phyloP scores from a whole-genome alignment of 2,797 vertebrate species.

The Syngnathus rostellatus region DNA sequence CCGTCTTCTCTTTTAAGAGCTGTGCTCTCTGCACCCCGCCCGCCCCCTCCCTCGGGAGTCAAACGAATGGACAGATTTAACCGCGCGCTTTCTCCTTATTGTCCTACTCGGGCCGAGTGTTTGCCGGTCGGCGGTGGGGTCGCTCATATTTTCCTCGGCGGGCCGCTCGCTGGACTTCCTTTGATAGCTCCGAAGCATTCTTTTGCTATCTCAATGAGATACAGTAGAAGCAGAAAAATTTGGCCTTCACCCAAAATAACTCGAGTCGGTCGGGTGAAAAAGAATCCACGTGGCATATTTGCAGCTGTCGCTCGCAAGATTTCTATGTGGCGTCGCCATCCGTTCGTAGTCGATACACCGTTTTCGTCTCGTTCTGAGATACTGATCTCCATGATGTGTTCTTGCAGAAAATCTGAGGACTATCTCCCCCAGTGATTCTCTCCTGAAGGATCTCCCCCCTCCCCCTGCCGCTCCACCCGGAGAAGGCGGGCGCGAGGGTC shows the following conservation, averaged over 20 bases:
- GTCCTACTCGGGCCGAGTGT: constrained; percentile 34
- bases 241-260: background rate
- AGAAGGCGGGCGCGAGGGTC: constrained; percentile 42
- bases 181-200: constrained; percentile 8
- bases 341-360: background rate
- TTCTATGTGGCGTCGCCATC: background rate
- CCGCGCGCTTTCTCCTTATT: constrained; percentile 56
- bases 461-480: constrained; percentile 18
- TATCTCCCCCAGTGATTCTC: constrained; percentile 5
- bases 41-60: constrained; percentile 25
- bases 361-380: no score
- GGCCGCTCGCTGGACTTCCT: constrained; percentile 17
- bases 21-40: background rate
- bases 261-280: background rate
- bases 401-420: constrained; percentile 24
- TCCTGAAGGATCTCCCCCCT: constrained; percentile 25
- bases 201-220: constrained; percentile 11
- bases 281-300: background rate
- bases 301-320: background rate
- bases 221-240: background rate
- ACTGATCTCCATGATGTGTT: constrained; percentile 8
- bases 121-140: constrained; percentile 26
- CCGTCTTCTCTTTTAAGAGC: constrained; percentile 44
- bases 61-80: constrained; percentile 56
- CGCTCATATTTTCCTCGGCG: constrained; percentile 21